A percentile compares a stretch with the other conserved stretches of the same genome.
Evolutionary conservation across 2,888 invertebrate genomes (phyloP).

Genomic region (Mesorhabditis spiculigera): DNA sequence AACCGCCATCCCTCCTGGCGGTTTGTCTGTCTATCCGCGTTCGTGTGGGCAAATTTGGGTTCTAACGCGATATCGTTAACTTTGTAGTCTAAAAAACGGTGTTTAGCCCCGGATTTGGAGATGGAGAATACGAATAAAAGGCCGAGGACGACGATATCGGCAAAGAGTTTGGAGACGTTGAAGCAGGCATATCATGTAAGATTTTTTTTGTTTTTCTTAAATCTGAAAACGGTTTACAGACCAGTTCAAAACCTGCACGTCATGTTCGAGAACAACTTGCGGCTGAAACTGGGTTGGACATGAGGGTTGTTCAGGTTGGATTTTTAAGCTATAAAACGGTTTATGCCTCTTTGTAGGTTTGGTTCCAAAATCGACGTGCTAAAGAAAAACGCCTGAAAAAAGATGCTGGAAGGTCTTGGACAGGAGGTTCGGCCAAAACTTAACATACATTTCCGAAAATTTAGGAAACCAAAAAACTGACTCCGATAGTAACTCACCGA

Average conservation of each 20-base stretch:
- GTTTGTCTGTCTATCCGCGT: too few species aligned
- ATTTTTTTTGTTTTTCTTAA: not conserved
- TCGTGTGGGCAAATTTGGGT: too few species aligned
- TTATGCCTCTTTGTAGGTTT: constrained; percentile 34
- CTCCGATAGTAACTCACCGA: constrained; percentile 46
- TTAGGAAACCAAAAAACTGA: constrained; percentile 30
- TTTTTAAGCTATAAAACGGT: constrained; percentile 5
- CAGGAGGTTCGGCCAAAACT: constrained; percentile 11
- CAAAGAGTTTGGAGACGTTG: constrained; percentile 94
- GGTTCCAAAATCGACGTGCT: constrained; percentile 72
- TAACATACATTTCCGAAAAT: constrained; percentile 12
- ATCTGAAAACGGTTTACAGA: constrained; percentile 67
- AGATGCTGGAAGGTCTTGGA: constrained; percentile 77
- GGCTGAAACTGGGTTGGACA: constrained; percentile 95
- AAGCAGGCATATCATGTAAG: constrained; percentile 73
- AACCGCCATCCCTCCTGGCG: too few species aligned
- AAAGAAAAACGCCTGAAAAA: constrained; percentile 98
- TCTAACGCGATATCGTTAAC: too few species aligned
- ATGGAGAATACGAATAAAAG: constrained; percentile 91
- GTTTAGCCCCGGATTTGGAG: constrained; percentile 52
- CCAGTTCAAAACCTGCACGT: constrained; percentile 95
- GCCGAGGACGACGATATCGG: constrained; percentile 95
- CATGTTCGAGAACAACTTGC: constrained; percentile 96
- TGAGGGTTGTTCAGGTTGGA: constrained; percentile 93
- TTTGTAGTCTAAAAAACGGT: too few species aligned